Evolutionary conservation across 2,113 vertebrate species (phyloP), one percentile per base, ranked within the genome.

Genomic region (Rhizomys pruinosus): DNA sequence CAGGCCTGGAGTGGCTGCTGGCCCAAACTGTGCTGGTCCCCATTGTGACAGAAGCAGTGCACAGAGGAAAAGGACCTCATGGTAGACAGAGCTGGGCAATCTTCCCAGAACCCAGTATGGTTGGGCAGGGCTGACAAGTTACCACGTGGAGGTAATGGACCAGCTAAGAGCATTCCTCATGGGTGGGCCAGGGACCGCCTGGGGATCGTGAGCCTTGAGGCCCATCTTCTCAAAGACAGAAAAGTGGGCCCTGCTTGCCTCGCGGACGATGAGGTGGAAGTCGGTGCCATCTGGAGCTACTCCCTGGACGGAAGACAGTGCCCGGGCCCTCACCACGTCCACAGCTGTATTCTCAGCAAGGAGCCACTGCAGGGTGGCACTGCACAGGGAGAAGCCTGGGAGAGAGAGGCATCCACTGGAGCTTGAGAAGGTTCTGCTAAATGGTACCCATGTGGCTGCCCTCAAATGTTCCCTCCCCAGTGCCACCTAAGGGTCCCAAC

Each of bases 341-440:
- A 92, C 97, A 23, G 96, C 98, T 0, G 97, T 10, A 0, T 97
- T 98, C 91, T 97, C 97, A 0, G 98, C 98, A 44, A 99, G 93
- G 94, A 99, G 98, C 99, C 99, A 99, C 52, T 97, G 98, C 82
- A 99, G 97, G 3, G 98, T 97, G 90, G 97, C 97, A 7, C 96
- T 98, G 97, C 97, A 96, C 76, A 98, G 96, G 0, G 97, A 52
- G 19, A 64, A 55, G 0, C 97, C 98, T 98, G 96, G 7, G 13
- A 69, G 78, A 7, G 71, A 77, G 71, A 77, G 71, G 17, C 0
- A 34, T 0, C 10, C 0, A 23, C 15, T 0, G 0, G 77, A 78
- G 81, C 13, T 25, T 1, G 17, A 13, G n/a, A 0, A 0, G 57
- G 3, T 11, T 59, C 32, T 8, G 19, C n/a, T 42, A 7, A 42